Base-by-base conservation (phyloP, 2,113 vertebrate genomes). In the Oplegnathus fasciatus region DNA sequence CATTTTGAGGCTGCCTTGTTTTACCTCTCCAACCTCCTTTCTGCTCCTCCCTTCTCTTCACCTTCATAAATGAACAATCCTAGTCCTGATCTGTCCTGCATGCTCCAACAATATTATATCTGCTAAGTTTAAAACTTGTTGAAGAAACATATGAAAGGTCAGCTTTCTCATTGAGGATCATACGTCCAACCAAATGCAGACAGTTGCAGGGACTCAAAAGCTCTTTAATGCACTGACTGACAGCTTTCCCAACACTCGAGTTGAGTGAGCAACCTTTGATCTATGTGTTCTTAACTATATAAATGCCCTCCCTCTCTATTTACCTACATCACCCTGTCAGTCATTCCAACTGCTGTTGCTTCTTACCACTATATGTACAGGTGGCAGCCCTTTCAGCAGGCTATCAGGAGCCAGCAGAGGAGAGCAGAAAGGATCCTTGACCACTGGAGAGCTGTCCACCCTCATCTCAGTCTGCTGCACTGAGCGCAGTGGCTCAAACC, bases 381-480 rank as follows among this genome's bases (percentile, higher is more conserved):
- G 93, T 5, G 94, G 95, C 82, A 96, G 93, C 14, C 95, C 96
- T 79, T 85, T 93, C 28, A 95, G 72, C 95, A 96, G 93, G 91
- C 91, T 95, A 88, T 97, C 96, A 1, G 94, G 95, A 40, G 96
- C 96, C 87, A 94, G 94, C 62, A 98, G 93, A 0, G 96, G 97
- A 2, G 94, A 96, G 89, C 97, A 97, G 93, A 96, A 97, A 26
- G 97, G 94, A 87, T 98, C 97, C 84, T 95, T 96, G 80, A 95
- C 92, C 61, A 98, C 94, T 30, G 97, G 96, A 0, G 96, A 96
- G 0, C 66, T 95, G 70, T 95, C 84, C 57, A 97, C 22, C 40
- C 73, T 95, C 92, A 97, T 95, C 34, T 95, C 90, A 0, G 94
- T 70, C 2, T 93, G 92, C 75, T 96, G 89, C 60, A 91, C 84